Conservation (phyloP, 2,113 vertebrate species). For the Pungitius pungitius region DNA sequence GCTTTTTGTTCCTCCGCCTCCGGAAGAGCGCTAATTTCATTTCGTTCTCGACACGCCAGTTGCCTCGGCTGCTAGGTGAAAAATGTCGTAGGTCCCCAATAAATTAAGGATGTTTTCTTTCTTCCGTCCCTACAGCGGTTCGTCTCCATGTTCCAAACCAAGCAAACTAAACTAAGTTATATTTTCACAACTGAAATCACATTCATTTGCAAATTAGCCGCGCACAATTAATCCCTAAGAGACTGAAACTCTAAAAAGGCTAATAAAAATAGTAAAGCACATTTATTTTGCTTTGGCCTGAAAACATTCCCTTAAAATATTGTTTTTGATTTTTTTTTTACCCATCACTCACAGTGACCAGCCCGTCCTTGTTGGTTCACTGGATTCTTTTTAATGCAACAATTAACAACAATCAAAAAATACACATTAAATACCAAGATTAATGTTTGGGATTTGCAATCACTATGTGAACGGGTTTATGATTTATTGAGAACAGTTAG, state of each 20-base stretch:
- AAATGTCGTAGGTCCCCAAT: conserved; percentile 95
- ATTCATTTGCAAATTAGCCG: conserved; percentile 98
- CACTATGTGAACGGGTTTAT: conserved; percentile 23
- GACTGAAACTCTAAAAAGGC: conserved; percentile 93
- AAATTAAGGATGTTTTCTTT: conserved; percentile 87
- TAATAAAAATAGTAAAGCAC: conserved; percentile 90
- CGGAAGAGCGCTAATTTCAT: conserved; percentile 76
- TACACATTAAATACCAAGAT: conserved; percentile 11
- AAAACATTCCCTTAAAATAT: conserved; percentile 82
- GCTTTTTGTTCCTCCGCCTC: conserved; percentile 70
- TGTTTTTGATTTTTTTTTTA: conserved; percentile 44
- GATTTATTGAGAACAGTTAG: conserved; percentile 31
- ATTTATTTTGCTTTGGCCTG: conserved; percentile 87
- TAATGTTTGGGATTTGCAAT: conserved; percentile 13
- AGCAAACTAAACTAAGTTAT: conserved; percentile 93
- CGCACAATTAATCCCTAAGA: conserved; percentile 85
- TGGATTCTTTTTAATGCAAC: neutral
- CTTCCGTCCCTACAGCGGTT: conserved; percentile 85
- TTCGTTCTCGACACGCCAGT: conserved; percentile 84
- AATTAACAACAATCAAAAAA: conserved; percentile 5
- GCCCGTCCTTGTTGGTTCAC: neutral
- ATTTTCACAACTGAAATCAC: conserved; percentile 93
- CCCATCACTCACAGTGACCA: conserved; percentile 11
- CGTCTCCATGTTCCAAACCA: conserved; percentile 90
- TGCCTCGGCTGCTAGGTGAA: conserved; percentile 93